These are phyloP conservation scores for Heterotilapia buettikoferi DNA, from an alignment of 2,113 vertebrate genomes.

Conservation along the genomic window DNA sequence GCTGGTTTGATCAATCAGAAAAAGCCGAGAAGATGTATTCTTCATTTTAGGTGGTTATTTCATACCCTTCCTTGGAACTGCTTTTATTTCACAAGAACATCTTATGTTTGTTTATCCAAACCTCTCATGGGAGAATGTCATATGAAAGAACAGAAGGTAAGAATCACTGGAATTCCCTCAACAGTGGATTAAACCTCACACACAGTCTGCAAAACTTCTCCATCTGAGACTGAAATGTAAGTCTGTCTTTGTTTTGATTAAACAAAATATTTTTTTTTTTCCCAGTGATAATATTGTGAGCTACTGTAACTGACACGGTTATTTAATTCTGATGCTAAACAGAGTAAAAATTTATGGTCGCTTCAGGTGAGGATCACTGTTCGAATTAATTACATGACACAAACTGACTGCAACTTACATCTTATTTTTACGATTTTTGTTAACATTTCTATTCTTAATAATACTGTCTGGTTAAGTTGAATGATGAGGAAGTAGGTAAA, in stretches of 20 bases:
- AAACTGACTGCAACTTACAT: neutral
- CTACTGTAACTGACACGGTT: neutral
- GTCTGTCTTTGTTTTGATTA: neutral
- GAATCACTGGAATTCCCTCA: neutral
- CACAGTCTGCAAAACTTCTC: neutral
- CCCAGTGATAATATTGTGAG: neutral
- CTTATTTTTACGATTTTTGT: accelerated
- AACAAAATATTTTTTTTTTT: neutral
- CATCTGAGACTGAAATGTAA: neutral
- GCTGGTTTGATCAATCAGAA: constrained; percentile 21
- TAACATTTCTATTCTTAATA: neutral
- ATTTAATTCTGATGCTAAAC: neutral
- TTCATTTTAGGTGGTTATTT: neutral
- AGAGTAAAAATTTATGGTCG: neutral
- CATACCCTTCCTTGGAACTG: neutral
- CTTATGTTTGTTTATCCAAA: neutral
- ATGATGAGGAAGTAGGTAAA: neutral
- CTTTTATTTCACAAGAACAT: neutral
- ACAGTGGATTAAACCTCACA: neutral
- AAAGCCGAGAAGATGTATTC: neutral
- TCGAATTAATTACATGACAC: neutral
- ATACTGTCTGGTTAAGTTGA: neutral
- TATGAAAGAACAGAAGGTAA: neutral
- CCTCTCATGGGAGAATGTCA: neutral
- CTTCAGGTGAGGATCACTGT: neutral